Percentiles rank a stretch among this genome's conserved stretches.
phyloP scores from a whole-genome alignment of 2,888 invertebrate genomes.

The Agrypnus murinus region DNA sequence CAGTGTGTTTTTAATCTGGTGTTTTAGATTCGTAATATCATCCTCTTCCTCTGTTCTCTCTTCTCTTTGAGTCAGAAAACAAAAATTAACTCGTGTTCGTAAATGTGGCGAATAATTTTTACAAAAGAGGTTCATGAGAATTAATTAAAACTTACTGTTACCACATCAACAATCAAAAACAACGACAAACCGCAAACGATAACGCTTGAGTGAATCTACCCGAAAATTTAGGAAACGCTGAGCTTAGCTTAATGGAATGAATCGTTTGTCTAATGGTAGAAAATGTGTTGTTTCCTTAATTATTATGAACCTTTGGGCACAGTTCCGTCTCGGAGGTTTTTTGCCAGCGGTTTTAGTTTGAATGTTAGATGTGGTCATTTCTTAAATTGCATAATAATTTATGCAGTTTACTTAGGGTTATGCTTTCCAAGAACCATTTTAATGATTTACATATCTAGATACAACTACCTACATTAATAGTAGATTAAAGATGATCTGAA shows the following conservation, averaged over 20 bases:
- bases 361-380: background rate
- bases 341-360: background rate
- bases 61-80: too few relatives aligned
- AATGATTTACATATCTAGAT: background rate
- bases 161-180: constrained; percentile 17
- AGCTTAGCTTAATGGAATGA: constrained; percentile 33
- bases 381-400: background rate
- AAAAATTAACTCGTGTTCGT: too few relatives aligned
- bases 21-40: too few relatives aligned
- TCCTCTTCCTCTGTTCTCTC: too few relatives aligned
- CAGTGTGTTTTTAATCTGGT: too few relatives aligned
- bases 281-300: constrained; percentile 36
- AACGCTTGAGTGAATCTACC: constrained; percentile 18
- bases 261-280: constrained; percentile 34
- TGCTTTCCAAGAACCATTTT: background rate
- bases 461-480: background rate
- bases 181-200: constrained; percentile 4
- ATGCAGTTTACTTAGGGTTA: background rate
- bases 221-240: constrained; percentile 32
- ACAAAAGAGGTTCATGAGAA: background rate
- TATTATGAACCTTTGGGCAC: constrained; percentile 28
- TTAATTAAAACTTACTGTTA: background rate
- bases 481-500: background rate
- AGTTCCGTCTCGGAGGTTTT: constrained; percentile 21
- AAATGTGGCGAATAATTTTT: background rate